Base-by-base conservation (phyloP, 2,113 vertebrate genomes). In the Aphyosemion australe region DNA sequence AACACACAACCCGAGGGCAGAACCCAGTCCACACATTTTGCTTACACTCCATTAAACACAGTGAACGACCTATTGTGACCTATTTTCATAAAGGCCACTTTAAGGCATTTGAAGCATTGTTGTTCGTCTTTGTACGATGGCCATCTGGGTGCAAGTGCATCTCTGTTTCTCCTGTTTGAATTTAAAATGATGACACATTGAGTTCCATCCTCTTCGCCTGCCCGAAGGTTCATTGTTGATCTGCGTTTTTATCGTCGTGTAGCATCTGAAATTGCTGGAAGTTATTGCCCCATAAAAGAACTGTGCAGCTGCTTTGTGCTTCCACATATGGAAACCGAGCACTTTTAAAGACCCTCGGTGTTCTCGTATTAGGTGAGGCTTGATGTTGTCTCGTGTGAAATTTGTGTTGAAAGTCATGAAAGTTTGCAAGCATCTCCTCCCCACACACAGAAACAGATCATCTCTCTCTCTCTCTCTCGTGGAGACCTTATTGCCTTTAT, bases 221-320 rank as follows among this genome's bases (percentile, higher is more conserved):
- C 68, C 41, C 72, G 68, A 82, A 84, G 83, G 79, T 58, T 42
- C 58, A 76, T 74, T 84, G 82, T 68, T 79, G 69, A 82, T 82
- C 79, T 52, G 64, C 2, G 34, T 66, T 79, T 90, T 89, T 81
- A 89, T 84, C 62, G 12, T 42, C 65, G 61, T 78, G 81, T 88
- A 84, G 80, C 81, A 69, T 67, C 66, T 59, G 81, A 82, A 85
- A 76, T 65, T 62, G 70, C 68, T 61, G 55, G n/a, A n/a, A n/a
- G 69, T 86, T 85, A 88, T 89, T 82, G 78, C 75, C 72, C 69
- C 73, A 56, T 84, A 76, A 85, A 89, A 79, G 31, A 69, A 14
- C 69, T 71, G 61, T 68, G 80, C 85, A 83, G 81, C 70, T 69
- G 83, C 54, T 81, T 59, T 57, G 47, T 69, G 67, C 63, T 55